phyloP scores from a whole-genome alignment of 2,797 vertebrate species.

The Ceyx erithaca region DNA sequence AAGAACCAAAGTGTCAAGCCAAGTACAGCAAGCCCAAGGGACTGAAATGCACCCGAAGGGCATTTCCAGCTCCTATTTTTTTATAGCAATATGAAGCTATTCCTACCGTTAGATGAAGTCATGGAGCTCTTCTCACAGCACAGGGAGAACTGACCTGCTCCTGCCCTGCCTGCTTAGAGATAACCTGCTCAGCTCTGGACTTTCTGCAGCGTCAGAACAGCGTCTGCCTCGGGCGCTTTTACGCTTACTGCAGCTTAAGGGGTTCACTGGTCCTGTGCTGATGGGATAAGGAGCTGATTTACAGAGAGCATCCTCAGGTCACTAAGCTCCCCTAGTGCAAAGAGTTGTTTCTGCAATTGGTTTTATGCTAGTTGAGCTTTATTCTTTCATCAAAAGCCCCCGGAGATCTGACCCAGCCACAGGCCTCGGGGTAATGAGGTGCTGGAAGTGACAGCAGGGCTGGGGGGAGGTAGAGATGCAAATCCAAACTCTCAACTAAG shows the following conservation, averaged over 20 bases:
- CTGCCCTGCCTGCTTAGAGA: neutral
- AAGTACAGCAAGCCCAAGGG: neutral
- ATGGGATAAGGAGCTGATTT: constrained; percentile 56
- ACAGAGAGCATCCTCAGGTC: neutral
- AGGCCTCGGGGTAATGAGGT: fast-evolving
- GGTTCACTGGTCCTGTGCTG: neutral
- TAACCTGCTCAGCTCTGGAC: neutral
- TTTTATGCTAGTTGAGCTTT: neutral
- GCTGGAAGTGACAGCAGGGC: neutral
- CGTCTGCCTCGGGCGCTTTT: constrained; percentile 10
- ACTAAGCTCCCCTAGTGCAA: neutral
- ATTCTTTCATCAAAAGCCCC: neutral
- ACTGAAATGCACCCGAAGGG: fast-evolving
- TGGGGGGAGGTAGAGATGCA: neutral
- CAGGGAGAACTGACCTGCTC: neutral
- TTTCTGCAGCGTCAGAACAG: neutral
- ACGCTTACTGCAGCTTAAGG: constrained; percentile 44
- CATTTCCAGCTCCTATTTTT: neutral
- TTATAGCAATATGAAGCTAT: neutral
- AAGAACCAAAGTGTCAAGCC: neutral
- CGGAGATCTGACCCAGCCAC: neutral
- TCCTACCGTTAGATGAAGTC: constrained; percentile 32
- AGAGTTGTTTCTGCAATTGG: neutral
- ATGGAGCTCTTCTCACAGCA: neutral
- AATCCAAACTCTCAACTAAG: neutral